Evolutionary conservation across 2,888 invertebrate species (phyloP), one percentile per base, ranked within the genome.

Genomic region (Drosophila prostipennis): DNA sequence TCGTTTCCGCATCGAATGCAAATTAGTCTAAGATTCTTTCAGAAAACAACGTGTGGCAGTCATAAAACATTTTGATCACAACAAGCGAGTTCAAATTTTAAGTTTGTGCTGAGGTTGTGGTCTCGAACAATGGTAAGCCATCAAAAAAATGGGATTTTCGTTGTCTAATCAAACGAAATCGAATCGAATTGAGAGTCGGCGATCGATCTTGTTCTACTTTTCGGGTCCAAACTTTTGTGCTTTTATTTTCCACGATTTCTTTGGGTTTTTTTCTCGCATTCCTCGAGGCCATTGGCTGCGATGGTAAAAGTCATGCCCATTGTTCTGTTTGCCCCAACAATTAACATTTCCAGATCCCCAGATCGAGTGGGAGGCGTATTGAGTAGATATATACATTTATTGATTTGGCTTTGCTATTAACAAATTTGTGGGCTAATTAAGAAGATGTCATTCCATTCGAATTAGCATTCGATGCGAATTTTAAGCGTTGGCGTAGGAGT

Each of bases 151-250:
- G 37, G 37, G 37, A 68, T 45, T 34, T 74, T 19, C 55, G 60
- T 59, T 68, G 45, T 64, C 57, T 65, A 69, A 65, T 65, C 65
- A 65, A 65, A 69, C 70, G 26, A 69, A 65, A 65, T 65, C 63
- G 46, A 53, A 68, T 45, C 29, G 42, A 56, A 74, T 67, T 59
- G 42, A 53, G 57, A 40, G 52, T 48, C 45, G 52, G 29, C 37
- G 49, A 78, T 78, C 80, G 78, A 80, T 78, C 80, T 78, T 80
- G 75, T 78, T 80, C 75, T 78, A 78, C 61, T 78, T 80, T 73
- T 45, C 6, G 37, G 54, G 14, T 39, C 57, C 32, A 51, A 26
- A 49, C 80, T 68, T 70, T 74, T 80, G 78, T 80, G 14, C 32
- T 70, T 34, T 46, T 45, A 23, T 52, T 52, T 51, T n/a, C 26